Evolutionary conservation across 2,797 vertebrate genomes (phyloP).

Genomic region (Spondyliosoma cantharus): DNA sequence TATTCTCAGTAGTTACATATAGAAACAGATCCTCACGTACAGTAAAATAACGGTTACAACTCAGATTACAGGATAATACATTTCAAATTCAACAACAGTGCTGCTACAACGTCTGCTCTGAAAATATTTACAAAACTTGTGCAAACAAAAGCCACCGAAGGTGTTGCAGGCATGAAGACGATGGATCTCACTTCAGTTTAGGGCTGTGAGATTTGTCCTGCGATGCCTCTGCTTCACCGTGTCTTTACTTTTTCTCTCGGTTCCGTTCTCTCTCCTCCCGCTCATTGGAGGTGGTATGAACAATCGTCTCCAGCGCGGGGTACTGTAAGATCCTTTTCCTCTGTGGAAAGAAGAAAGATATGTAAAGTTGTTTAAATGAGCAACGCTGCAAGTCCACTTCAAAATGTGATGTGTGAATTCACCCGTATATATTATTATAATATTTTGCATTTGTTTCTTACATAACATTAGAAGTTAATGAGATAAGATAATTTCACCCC

Average conservation of each 20-base stretch:
- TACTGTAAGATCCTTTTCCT: constrained; percentile 79
- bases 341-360: constrained; percentile 67
- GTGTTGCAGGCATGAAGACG: constrained; percentile 15
- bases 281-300: constrained; percentile 77
- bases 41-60: constrained; percentile 37
- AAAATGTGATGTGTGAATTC: neutral
- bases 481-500: neutral
- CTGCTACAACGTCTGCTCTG: constrained; percentile 72
- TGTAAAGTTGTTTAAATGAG: constrained; percentile 5
- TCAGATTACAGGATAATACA: constrained; percentile 10
- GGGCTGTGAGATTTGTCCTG: constrained; percentile 10
- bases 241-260: constrained; percentile 51
- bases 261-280: constrained; percentile 71
- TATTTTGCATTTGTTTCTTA: neutral
- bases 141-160: constrained; percentile 46
- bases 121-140: constrained; percentile 63
- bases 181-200: constrained; percentile 20
- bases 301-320: constrained; percentile 83
- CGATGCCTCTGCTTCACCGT: neutral
- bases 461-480: neutral
- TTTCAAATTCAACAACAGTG: constrained; percentile 25
- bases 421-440: neutral
- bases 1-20: constrained; percentile 18
- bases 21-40: constrained; percentile 21
- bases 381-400: neutral